Conservation (phyloP, 2,113 vertebrate genomes). For the Gopherus evgoodei region DNA sequence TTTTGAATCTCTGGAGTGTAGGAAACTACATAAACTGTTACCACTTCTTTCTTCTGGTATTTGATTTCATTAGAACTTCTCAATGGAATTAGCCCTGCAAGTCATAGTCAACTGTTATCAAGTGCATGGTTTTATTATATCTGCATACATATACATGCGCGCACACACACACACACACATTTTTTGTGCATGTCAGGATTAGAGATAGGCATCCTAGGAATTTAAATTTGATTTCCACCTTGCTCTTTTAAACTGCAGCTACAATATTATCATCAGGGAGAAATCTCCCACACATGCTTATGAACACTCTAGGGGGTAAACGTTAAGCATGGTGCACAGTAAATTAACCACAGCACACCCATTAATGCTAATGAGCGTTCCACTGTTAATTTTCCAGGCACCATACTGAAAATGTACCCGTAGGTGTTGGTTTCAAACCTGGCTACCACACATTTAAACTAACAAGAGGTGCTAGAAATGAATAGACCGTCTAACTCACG, state of each 20-base stretch:
- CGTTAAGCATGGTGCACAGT: slow-evolving; percentile 46
- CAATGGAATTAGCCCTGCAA: background rate
- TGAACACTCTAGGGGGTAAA: slow-evolving; percentile 51
- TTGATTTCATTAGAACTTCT: background rate
- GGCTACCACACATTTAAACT: background rate
- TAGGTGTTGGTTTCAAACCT: slow-evolving; percentile 50
- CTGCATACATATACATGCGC: background rate
- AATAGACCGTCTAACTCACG: background rate
- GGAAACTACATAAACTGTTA: background rate
- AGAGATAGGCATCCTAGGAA: slow-evolving; percentile 15
- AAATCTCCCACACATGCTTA: slow-evolving; percentile 42
- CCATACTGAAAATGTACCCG: slow-evolving; percentile 61
- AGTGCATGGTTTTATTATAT: background rate
- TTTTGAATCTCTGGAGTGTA: fast-evolving
- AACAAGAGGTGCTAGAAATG: slow-evolving; percentile 23
- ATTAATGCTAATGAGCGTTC: slow-evolving; percentile 73
- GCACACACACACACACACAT: background rate
- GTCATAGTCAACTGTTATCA: background rate
- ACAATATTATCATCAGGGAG: slow-evolving; percentile 9
- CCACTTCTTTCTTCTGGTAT: background rate
- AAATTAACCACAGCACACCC: slow-evolving; percentile 67
- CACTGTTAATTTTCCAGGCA: slow-evolving; percentile 71
- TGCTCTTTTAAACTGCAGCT: slow-evolving; percentile 59
- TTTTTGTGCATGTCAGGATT: slow-evolving; percentile 12
- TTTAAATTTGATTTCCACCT: slow-evolving; percentile 44